Conservation (phyloP, 53 echinoderm and acorn worm species). For the Actinopyga echinites region DNA sequence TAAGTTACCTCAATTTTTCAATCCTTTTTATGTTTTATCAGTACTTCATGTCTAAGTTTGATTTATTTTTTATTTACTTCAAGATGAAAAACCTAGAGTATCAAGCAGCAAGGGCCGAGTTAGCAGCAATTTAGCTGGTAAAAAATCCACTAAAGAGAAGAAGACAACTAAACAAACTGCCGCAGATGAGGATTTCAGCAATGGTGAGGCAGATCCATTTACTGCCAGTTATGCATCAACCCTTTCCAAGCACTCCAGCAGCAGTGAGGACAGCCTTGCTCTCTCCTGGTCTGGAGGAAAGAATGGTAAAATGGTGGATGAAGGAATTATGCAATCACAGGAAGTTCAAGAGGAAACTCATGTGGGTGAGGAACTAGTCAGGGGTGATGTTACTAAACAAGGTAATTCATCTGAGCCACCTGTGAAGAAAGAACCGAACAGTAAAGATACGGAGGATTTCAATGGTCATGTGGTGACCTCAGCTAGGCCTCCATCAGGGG, state of each 20-base stretch:
- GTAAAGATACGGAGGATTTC: neutral
- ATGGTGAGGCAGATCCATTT: conserved; percentile 5
- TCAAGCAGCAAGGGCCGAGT: too few species aligned
- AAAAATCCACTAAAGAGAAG: too few species aligned
- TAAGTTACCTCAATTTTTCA: too few species aligned
- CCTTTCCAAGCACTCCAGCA: conserved; percentile 3
- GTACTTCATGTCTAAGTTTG: too few species aligned
- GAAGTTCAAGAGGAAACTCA: neutral
- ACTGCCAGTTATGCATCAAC: neutral
- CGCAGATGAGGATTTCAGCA: neutral
- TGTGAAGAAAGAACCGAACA: neutral
- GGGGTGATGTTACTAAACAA: neutral
- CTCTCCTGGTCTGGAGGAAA: conserved; percentile 3
- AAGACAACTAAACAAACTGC: too few species aligned
- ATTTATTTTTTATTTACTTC: too few species aligned
- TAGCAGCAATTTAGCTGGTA: too few species aligned
- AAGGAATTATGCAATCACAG: neutral
- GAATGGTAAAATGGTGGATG: conserved; percentile 39
- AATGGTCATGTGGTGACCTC: neutral
- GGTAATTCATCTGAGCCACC: neutral
- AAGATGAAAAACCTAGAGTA: too few species aligned
- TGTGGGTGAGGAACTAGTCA: neutral
- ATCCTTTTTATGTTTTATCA: too few species aligned
- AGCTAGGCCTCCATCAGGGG: neutral
- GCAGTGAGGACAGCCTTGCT: neutral